Evolutionary conservation across 1,140 invertebrate species (phyloP), one percentile per base, ranked within the genome.

Genomic region (Drosophila bocqueti): DNA sequence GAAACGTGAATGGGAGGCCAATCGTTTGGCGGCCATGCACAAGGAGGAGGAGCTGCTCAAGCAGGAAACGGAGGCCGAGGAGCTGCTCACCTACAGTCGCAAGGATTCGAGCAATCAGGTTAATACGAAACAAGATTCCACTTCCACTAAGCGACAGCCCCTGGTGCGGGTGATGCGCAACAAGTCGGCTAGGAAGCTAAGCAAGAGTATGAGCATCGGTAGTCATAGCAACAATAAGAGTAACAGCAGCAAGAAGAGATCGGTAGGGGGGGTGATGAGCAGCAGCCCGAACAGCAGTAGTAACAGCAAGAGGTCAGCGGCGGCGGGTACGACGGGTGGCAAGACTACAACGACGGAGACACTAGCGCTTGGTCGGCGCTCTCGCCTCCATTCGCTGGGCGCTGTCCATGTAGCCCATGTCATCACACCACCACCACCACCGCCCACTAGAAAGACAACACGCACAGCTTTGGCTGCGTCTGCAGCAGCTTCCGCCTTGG

Each of bases 1-100:
- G 93, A 98, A 99, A 93, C 96, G 96, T 78, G 98, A 99, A 90
- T 99, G 98, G 98, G 98, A 99, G 93, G 93, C 97, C 61, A 96
- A 97, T 86, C 95, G 98, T 3, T 93, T 97, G 67, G 95, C 96
- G 58, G 95, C 95, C 0, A 86, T 96, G 83, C 94, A 95, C 58
- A 96, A 96, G 87, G 92, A 93, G 68, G 92, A 93, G 62, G 96
- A 97, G 91, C 95, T 97, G 83, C 96, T 96, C 52, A 94, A 95
- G 43, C 94, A 95, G 76, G 95, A 96, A 69, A 95, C 96, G 52
- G 94, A 95, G 73, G 94, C 94, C 63, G 94, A 95, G 68, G 95
- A 96, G 61, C 93, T 95, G 21, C 92, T 96, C 36, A 96, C 96
- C 3, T 97, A 96, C 83, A 94, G 94, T 21, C 94, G 96, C 50